A percentile compares a stretch with the other conserved stretches of the same genome.
phyloP scores from a whole-genome alignment of 2,797 vertebrate species.

The Arrhamphus sclerolepis region DNA sequence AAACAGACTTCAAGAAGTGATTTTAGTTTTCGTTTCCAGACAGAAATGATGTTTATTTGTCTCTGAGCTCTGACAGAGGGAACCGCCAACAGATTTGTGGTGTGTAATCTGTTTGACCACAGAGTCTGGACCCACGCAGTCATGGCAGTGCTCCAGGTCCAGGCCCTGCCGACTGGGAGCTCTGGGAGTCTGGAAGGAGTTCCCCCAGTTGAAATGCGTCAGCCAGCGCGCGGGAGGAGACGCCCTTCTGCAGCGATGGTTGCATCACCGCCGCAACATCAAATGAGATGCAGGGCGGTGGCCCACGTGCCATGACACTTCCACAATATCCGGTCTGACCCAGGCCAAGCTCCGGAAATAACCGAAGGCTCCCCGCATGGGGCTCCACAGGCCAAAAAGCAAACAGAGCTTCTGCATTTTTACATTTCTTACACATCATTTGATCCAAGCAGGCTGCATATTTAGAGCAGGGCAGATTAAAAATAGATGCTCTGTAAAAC shows the following conservation, averaged over 20 bases:
- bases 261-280: conserved; percentile 64
- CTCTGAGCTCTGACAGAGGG: no score
- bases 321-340: no score
- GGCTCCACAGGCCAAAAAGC: conserved; percentile 33
- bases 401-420: conserved; percentile 41
- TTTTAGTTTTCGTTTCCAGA: no score
- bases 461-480: conserved; percentile 44
- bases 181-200: conserved; percentile 33
- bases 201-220: conserved; percentile 63
- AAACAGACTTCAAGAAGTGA: no score
- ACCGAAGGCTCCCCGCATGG: no score
- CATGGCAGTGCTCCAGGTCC: conserved; percentile 45
- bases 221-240: conserved; percentile 38
- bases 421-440: conserved; percentile 51
- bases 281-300: conserved; percentile 25
- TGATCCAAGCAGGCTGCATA: conserved; percentile 15
- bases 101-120: conserved; percentile 39
- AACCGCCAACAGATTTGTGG: conserved; percentile 25
- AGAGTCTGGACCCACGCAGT: conserved; percentile 24
- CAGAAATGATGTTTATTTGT: no score
- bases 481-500: conserved; percentile 42
- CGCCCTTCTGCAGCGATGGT: conserved; percentile 50
- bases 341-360: no score
- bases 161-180: conserved; percentile 23
- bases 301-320: no score